phyloP scores from a whole-genome alignment of 2,113 vertebrate genomes.

The Telmatochromis brichardi region DNA sequence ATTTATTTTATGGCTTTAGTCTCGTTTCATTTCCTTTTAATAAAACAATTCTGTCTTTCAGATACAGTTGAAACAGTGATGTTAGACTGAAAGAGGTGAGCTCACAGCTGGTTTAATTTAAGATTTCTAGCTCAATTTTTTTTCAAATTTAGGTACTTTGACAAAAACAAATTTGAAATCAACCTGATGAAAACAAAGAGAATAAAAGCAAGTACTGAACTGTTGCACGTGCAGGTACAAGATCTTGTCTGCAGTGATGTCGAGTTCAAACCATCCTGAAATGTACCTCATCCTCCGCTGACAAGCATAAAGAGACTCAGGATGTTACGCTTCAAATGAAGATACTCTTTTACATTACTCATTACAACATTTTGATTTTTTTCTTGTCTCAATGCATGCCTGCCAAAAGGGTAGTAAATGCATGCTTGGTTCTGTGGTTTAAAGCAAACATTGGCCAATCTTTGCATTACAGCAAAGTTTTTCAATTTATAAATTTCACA shows the following conservation, averaged over 20 bases:
- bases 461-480: neutral
- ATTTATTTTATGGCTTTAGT: neutral
- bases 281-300: neutral
- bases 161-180: neutral
- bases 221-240: neutral
- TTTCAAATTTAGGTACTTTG: neutral
- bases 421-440: neutral
- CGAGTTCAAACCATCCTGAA: neutral
- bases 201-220: neutral
- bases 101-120: neutral
- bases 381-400: neutral
- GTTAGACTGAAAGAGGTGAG: neutral
- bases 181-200: neutral
- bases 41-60: neutral
- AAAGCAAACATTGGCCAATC: neutral
- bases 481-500: neutral
- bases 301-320: neutral
- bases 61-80: neutral
- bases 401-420: neutral
- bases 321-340: neutral
- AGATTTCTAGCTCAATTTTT: neutral
- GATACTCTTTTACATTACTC: neutral
- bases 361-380: neutral
- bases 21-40: rapidly evolving
- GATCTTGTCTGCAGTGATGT: neutral